Evolutionary conservation across 2,888 invertebrate species (phyloP).

Genomic region (Tridacna crocea): DNA sequence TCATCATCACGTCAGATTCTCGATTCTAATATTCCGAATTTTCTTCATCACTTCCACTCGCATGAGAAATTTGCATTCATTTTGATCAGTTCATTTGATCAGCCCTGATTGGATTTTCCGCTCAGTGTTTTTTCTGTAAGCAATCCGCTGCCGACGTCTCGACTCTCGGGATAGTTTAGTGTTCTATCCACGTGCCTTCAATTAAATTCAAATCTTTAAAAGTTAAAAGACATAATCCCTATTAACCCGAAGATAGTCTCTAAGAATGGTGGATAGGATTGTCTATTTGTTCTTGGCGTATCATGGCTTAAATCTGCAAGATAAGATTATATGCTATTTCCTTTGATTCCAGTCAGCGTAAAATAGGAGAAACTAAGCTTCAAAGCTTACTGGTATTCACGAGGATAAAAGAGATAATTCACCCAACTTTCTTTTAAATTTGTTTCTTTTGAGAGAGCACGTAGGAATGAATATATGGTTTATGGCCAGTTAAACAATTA

Average conservation of each 20-base stretch:
- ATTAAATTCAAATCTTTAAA: constrained; percentile 66
- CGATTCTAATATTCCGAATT: constrained; percentile 64
- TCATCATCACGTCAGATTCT: constrained; percentile 65
- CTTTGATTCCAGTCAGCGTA: constrained; percentile 17
- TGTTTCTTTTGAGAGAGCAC: background rate
- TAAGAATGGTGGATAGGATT: constrained; percentile 37
- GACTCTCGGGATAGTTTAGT: constrained; percentile 54
- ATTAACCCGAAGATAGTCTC: constrained; percentile 56
- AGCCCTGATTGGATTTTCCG: constrained; percentile 61
- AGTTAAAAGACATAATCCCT: constrained; percentile 64
- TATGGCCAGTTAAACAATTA: background rate
- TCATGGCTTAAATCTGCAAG: constrained; percentile 24
- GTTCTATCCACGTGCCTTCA: constrained; percentile 61
- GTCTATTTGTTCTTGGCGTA: constrained; percentile 27
- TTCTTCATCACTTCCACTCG: constrained; percentile 56
- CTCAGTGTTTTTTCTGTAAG: constrained; percentile 55
- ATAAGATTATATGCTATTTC: constrained; percentile 25
- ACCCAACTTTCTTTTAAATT: background rate
- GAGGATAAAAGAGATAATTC: constrained; percentile 19
- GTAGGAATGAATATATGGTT: background rate
- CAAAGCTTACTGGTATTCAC: constrained; percentile 16
- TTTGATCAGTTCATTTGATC: constrained; percentile 58
- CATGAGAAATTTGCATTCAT: constrained; percentile 65
- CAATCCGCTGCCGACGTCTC: constrained; percentile 33
- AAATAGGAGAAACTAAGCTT: constrained; percentile 14